Evolutionary conservation across 2,113 vertebrate genomes (phyloP).

Genomic region (Bettongia penicillata): DNA sequence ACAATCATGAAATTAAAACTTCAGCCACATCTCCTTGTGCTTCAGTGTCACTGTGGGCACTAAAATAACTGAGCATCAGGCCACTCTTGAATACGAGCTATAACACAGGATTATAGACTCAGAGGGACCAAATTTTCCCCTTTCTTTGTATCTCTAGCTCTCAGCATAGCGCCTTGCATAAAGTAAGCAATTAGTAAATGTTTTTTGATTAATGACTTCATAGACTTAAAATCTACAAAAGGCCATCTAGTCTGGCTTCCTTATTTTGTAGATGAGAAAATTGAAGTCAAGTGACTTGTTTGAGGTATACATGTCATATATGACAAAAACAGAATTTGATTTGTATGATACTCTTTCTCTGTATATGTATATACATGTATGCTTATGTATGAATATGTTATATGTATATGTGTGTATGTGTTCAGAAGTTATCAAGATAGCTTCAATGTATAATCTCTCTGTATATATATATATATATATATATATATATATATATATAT

Average conservation of each 20-base stretch:
- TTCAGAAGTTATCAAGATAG: too few species aligned
- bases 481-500: too few species aligned
- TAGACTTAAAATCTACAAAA: not conserved
- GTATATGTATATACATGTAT: too few species aligned
- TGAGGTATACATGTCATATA: not conserved
- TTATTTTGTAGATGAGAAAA: not conserved
- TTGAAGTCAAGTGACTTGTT: not conserved
- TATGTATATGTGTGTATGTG: too few species aligned
- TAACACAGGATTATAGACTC: not conserved
- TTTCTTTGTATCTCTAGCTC: not conserved
- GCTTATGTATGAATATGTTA: too few species aligned
- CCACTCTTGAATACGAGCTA: not conserved
- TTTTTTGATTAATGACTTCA: not conserved
- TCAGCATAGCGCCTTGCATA: not conserved
- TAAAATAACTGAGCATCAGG: constrained; percentile 36
- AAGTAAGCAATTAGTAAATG: not conserved
- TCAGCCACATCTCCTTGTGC: not conserved
- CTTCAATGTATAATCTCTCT: too few species aligned
- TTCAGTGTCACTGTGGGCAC: constrained; percentile 1
- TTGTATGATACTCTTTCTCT: not conserved
- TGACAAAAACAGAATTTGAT: not conserved
- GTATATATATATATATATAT: too few species aligned
- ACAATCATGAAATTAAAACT: not conserved
- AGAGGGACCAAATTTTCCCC: not conserved
- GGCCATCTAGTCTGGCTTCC: not conserved